Evolutionary conservation across 2,113 vertebrate genomes (phyloP).

Genomic region (Menidia beryllina): DNA sequence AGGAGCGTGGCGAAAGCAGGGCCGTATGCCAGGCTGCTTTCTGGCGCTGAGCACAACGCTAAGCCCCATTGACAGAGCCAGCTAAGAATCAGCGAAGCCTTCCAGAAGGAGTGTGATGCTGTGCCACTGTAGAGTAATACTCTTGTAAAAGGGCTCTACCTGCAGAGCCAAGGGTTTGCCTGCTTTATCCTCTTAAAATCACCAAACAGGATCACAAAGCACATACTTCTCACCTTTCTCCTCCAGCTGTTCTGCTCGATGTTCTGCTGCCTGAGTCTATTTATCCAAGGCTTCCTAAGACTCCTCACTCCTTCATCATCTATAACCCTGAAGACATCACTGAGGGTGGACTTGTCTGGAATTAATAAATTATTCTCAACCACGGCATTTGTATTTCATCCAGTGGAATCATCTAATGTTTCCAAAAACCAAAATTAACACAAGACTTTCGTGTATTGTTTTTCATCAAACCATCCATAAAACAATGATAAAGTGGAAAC

Average conservation of each 20-base stretch:
- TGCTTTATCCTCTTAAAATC: conserved; percentile 60
- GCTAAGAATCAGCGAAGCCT: conserved; percentile 64
- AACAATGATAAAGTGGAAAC: too few species aligned
- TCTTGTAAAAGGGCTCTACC: conserved; percentile 57
- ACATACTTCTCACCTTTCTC: conserved; percentile 35
- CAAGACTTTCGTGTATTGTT: too few species aligned
- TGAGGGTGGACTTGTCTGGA: conserved; percentile 33
- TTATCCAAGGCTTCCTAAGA: conserved; percentile 29
- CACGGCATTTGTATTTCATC: conserved; percentile 40
- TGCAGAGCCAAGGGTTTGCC: conserved; percentile 44
- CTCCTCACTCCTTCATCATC: conserved; percentile 8
- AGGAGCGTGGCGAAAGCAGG: conserved; percentile 43
- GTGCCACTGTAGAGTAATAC: conserved; percentile 49
- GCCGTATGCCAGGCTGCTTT: conserved; percentile 60
- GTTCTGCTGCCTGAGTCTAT: conserved; percentile 20
- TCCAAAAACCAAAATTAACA: too few species aligned
- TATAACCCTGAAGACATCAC: conserved; percentile 17
- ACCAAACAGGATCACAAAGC: conserved; percentile 47
- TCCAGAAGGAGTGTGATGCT: conserved; percentile 50
- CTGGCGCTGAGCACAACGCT: conserved; percentile 44
- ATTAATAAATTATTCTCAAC: conserved; percentile 57
- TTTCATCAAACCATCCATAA: conserved; percentile 1
- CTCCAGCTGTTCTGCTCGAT: conserved; percentile 41
- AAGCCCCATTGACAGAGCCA: conserved; percentile 68
- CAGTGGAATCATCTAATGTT: conserved; percentile 35